Base-by-base conservation (phyloP, 2,113 vertebrate genomes). In the Pipa parva region DNA sequence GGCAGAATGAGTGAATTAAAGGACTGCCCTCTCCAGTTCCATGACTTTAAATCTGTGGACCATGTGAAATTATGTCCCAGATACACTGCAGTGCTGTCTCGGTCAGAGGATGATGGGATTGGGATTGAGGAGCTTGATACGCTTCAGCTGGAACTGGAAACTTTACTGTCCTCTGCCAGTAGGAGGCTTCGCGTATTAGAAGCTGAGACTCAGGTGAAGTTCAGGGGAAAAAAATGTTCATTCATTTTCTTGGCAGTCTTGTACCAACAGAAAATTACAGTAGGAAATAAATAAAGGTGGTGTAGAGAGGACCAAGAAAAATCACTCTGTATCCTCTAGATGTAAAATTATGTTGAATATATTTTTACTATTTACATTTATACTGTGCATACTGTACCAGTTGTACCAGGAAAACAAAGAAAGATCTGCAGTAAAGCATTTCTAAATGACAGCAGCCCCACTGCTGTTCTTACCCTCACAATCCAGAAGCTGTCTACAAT, bases 71-170 rank as follows among this genome's bases (percentile, higher is more conserved):
- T 97, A 66, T 99, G 97, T 55, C 97, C 97, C 0, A 92, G 97
- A 6, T 99, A 98, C 84, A 97, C 96, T 0, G 96, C 97, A 0
- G 95, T 99, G 72, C 85, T 98, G 56, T 90, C 93, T 64, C 93
- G 96, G 63, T 97, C 96, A 0, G 95, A 97, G 72, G 97, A 99
- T 18, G 97, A 99, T 72, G 97, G 97, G 59, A 97, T 99, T 33
- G 97, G 97, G 51, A 98, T 97, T 2, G 97, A 97, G 78, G 97
- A 99, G 82, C 84, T 99, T 72, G 97, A 99, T 79, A 99, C 97
- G 0, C 82, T 99, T 72, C 97, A 99, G 82, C 87, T 99, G 78
- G 97, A 99, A 77, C 86, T 99, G 72, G 97, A 98, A 83, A 99
- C 96, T 0, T 87, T 99, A 27, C 83, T 99, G 37, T 97, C 96